phyloP scores from a whole-genome alignment of 2,797 vertebrate genomes.

The Botia almorhae region DNA sequence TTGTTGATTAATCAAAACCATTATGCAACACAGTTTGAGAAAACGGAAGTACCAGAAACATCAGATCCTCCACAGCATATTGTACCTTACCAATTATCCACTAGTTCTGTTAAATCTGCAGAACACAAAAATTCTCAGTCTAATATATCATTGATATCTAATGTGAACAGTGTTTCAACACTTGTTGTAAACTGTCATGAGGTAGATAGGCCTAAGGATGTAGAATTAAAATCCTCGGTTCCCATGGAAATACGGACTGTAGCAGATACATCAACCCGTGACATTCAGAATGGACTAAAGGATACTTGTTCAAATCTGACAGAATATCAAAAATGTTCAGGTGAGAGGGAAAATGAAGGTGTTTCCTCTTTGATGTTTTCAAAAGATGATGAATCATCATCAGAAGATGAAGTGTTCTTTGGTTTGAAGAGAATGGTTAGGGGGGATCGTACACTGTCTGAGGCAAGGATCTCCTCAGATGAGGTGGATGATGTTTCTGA shows the following conservation, averaged over 20 bases:
- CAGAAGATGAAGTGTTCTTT: slow-evolving; percentile 48
- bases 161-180: neutral
- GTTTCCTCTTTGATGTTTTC: neutral
- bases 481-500: slow-evolving; percentile 2
- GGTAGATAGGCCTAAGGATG: neutral
- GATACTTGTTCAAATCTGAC: neutral
- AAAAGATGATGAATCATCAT: slow-evolving; percentile 42
- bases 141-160: neutral
- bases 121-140: neutral
- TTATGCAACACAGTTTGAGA: slow-evolving; percentile 29
- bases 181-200: neutral
- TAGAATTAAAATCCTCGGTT: neutral
- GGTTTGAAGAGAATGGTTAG: slow-evolving; percentile 49
- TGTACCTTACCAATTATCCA: neutral
- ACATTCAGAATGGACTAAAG: slow-evolving; percentile 12
- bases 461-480: neutral
- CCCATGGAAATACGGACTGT: neutral
- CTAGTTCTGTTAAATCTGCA: slow-evolving; percentile 10
- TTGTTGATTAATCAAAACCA: neutral
- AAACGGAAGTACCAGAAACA: slow-evolving; percentile 17
- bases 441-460: slow-evolving; percentile 23
- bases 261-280: slow-evolving; percentile 1
- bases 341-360: neutral
- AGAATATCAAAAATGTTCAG: slow-evolving; percentile 9
- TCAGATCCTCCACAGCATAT: slow-evolving; percentile 16